Conservation (phyloP, 2,113 vertebrate species). For the Maccullochella peelii region DNA sequence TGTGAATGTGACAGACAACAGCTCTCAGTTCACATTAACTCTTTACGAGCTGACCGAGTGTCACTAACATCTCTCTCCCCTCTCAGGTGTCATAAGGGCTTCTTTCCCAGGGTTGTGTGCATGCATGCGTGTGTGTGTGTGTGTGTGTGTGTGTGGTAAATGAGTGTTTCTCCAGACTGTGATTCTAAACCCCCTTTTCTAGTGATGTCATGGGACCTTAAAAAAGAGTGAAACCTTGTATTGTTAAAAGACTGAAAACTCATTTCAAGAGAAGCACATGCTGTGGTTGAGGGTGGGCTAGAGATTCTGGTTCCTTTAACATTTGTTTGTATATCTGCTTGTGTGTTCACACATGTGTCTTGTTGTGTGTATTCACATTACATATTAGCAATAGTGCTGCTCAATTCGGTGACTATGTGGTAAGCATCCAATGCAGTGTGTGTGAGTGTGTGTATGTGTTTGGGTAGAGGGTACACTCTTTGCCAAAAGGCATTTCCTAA, state of each 20-base stretch:
- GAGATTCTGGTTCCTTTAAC: slow-evolving; percentile 30
- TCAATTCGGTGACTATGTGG: slow-evolving; percentile 17
- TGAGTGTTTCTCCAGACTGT: slow-evolving; percentile 60
- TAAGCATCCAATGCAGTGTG: slow-evolving; percentile 17
- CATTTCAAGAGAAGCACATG: slow-evolving; percentile 14
- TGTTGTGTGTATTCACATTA: not conserved
- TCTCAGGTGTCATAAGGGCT: slow-evolving; percentile 39
- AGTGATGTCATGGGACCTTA: slow-evolving; percentile 43
- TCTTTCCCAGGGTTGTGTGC: slow-evolving; percentile 34
- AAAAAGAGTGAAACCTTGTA: slow-evolving; percentile 39
- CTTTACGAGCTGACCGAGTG: slow-evolving; percentile 32
- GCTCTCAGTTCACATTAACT: slow-evolving; percentile 48
- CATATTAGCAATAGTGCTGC: slow-evolving; percentile 11
- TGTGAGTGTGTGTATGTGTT: slow-evolving; percentile 31
- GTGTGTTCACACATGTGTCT: not conserved
- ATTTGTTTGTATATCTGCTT: slow-evolving; percentile 20
- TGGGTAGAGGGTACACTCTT: slow-evolving; percentile 49
- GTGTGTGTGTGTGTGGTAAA: slow-evolving; percentile 13
- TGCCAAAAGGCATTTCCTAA: slow-evolving; percentile 81
- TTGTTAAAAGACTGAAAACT: slow-evolving; percentile 44
- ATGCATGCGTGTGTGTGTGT: not conserved
- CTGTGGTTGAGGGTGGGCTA: slow-evolving; percentile 20
- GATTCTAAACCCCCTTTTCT: slow-evolving; percentile 41
- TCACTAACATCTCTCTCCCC: slow-evolving; percentile 30
- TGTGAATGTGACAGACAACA: slow-evolving; percentile 43